Base-by-base conservation (phyloP, 2,113 vertebrate genomes). In the rabbit (Oryctolagus cuniculus) region DNA sequence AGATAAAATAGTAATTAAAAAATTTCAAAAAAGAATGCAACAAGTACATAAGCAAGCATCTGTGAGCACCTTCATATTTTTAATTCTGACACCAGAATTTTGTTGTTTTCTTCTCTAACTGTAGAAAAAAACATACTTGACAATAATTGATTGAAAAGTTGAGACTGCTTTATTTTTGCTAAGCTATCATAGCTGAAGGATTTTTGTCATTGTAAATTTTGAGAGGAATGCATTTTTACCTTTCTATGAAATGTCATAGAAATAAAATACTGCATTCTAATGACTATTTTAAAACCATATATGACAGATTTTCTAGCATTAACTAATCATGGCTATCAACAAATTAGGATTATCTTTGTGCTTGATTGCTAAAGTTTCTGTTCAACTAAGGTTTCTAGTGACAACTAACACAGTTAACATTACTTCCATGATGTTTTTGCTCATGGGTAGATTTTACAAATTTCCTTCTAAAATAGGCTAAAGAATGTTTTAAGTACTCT, bases 291-390 rank as follows among this genome's bases (percentile, higher is more conserved):
- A 67, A 92, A 77, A 29, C 19, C 49, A 84, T 63, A 58, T 16
- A 16, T 77, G 49, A 77, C n/a, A 55, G 49, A 2, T 67, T 92
- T 77, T 55, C 25, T 66, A 67, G 70, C 58, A 91, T 75, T 64
- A 38, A 85, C 49, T 85, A 85, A 77, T 91, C 70, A 75, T 75
- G 49, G n/a, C 58, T 92, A 31, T 38, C 75, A 73, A 77, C 19
- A 91, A 85, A 85, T 92, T 67, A 92, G 58, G 58, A 92, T 92
- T 85, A 77, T 67, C n/a, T 91, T 74, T 22, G 69, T 51, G 11
- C 16, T 27, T 84, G 36, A 12, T 73, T 84, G 58, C 58, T 85
- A 64, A 82, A n/a, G 24, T 17, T 84, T 75, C 19, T 91, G 58
- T 84, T 92, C 31, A 77, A 44, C 44, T 44, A 44, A 6, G 44